Evolutionary conservation across 2,888 invertebrate genomes (phyloP), one percentile per base, ranked within the genome.

Genomic region (Lasioglossum malachurum): DNA sequence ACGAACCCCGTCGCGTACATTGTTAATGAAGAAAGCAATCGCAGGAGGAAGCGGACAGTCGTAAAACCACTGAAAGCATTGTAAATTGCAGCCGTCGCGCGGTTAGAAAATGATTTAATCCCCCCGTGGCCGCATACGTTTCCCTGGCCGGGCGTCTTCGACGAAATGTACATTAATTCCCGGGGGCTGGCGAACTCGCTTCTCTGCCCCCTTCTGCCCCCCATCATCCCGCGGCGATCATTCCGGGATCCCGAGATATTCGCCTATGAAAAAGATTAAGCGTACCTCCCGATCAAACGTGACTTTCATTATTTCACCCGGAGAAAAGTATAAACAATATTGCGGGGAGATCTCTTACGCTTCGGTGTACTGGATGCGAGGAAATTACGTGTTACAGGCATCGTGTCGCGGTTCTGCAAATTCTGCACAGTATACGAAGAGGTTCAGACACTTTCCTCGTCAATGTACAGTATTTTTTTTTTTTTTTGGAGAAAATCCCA

Each of bases 11-110:
- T 53, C 38, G 74, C 38, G 74, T 41, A 60, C 71, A 84, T 80
- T 78, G 81, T 84, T 89, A 89, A 89, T 75, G 89, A 89, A 89
- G 89, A 86, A 88, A 84, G 86, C 89, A 88, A 88, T 88, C 84
- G 88, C 46, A 53, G 78, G 74, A 73, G 78, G 78, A 77, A 76
- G 73, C 71, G 72, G 71, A 60, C 81, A 78, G 67, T 85, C 53
- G 84, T 78, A 77, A 82, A 85, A 82, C 79, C 78, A 80, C 80
- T 76, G 79, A 79, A 76, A 86, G 82, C 85, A 78, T 86, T 82
- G 82, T 78, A 86, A 87, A 87, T 87, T 82, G 82, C 86, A 64
- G 74, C 78, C 76, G 82, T 82, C 82, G 49, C 71, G 31, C 49
- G 75, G 86, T 86, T 86, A 82, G 87, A 80, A 87, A 87, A 87